Base-by-base conservation (phyloP, 2,113 vertebrate genomes). In the Hypanus sabinus region DNA sequence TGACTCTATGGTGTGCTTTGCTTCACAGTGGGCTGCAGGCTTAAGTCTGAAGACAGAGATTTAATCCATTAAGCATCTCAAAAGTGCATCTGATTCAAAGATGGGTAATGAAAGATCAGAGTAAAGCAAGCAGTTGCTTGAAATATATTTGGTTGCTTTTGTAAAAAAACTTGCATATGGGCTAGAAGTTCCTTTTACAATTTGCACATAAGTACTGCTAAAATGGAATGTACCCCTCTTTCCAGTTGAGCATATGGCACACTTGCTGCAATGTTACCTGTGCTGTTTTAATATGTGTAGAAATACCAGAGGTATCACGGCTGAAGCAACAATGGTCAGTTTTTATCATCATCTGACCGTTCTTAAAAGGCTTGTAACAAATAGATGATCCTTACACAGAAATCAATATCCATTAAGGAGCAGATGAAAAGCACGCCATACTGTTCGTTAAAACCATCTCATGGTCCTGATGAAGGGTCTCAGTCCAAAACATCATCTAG, bases 51-150 rank as follows among this genome's bases (percentile, higher is more conserved):
- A 55, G 71, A 73, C 36, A 73, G 46, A 7, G 91, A 73, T 75
- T 95, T 96, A 96, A 97, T 98, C 97, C 97, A 96, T 97, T 98
- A 97, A 97, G 96, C 97, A 96, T 97, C 96, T 46, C 3, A 94
- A 95, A 96, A 95, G 68, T 20, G 91, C 91, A 71, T 30, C 70
- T 93, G 91, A 93, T 93, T 93, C 91, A 93, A 55, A 93, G 91
- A 30, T 12, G 68, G 30, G 46, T 30, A 38, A 20, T 93, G 91
- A 75, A 46, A 93, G 91, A 73, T 75, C 36, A 20, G 91, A 93
- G 60, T 20, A 65, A 65, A 20, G 30, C 85, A 20, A n/a, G 14
- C 60, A 90, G 85, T n/a, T 90, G 85, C 73, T 20, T 55, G 91
- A 93, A 93, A 93, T 93, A 20, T 93, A 93, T 75, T 93, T 36